These are phyloP conservation scores for Microcebus murinus DNA, from an alignment of 2,113 vertebrate species.

Conservation along the genomic window DNA sequence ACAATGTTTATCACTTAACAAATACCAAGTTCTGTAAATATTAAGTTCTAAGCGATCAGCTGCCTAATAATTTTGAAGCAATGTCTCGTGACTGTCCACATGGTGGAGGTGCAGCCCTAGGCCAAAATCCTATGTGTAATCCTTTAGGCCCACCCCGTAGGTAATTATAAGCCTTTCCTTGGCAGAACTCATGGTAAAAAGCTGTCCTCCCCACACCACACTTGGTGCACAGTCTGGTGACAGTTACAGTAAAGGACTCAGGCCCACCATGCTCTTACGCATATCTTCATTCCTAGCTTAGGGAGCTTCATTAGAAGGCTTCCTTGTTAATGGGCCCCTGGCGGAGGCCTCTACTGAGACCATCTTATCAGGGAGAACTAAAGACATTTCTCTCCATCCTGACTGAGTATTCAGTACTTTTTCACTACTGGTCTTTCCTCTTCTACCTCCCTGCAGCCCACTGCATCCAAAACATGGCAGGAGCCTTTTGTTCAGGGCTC, in stretches of 20 bases:
- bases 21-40: background rate
- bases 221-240: background rate
- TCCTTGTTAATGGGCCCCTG: background rate
- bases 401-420: background rate
- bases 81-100: background rate
- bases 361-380: background rate
- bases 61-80: background rate
- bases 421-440: background rate
- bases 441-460: background rate
- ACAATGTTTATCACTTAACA: background rate
- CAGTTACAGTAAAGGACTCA: background rate
- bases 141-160: background rate
- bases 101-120: background rate
- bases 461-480: background rate
- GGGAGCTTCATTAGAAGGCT: background rate
- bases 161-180: background rate
- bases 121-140: background rate
- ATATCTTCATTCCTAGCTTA: background rate
- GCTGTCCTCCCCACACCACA: background rate
- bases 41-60: background rate
- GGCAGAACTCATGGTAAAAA: background rate
- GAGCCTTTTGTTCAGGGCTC: background rate
- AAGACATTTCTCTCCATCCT: background rate
- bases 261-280: background rate
- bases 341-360: background rate